Evolutionary conservation across 2,797 vertebrate genomes (phyloP).

Genomic region (Aythya fuligula): DNA sequence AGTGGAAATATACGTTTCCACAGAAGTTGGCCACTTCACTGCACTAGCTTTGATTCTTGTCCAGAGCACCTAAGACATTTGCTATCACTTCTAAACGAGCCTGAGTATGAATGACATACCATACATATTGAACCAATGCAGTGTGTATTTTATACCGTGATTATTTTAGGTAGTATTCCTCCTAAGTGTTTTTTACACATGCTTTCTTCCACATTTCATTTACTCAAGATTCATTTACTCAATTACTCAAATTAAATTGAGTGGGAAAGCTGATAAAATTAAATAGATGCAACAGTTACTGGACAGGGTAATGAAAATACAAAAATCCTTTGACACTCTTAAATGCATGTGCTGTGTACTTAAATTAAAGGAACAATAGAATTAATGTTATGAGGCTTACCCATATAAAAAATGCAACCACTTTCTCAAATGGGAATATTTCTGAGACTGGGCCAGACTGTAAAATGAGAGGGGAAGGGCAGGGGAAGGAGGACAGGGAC

Average conservation of each 20-base stretch:
- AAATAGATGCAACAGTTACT: background rate
- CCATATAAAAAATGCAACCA: background rate
- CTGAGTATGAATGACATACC: background rate
- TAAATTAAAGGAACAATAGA: background rate
- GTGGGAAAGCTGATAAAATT: background rate
- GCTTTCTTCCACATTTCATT: background rate
- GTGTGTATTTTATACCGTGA: background rate
- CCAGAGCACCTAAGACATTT: background rate
- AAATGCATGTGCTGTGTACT: background rate
- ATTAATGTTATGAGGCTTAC: background rate
- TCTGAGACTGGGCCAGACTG: background rate
- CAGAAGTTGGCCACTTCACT: background rate
- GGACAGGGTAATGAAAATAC: background rate
- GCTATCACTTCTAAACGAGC: background rate
- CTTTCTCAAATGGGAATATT: background rate
- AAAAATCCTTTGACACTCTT: background rate
- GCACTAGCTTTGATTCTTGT: background rate
- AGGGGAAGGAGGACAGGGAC: too few relatives aligned
- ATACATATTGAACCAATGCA: background rate
- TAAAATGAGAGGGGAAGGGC: background rate
- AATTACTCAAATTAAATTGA: background rate
- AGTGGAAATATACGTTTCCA: background rate
- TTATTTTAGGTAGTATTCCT: background rate
- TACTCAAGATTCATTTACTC: background rate
- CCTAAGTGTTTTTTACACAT: background rate